phyloP scores from a whole-genome alignment of 2,797 vertebrate genomes.

The Trichosurus vulpecula region DNA sequence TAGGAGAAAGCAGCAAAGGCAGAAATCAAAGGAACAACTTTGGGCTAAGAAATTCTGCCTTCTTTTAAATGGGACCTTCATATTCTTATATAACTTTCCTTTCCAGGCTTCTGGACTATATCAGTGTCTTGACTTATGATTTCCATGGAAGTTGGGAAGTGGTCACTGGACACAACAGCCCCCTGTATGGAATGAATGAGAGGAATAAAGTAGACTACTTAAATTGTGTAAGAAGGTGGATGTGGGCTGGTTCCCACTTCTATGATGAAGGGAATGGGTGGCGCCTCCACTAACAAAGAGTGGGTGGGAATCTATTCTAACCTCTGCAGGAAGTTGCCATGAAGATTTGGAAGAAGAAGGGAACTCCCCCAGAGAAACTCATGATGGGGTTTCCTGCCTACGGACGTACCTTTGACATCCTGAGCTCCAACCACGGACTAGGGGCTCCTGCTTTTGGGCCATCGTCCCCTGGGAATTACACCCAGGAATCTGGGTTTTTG shows the following conservation, averaged over 20 bases:
- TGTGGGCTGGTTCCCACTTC: no score
- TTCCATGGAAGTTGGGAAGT: constrained; percentile 86
- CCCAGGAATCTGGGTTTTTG: constrained; percentile 89
- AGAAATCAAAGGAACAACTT: not conserved
- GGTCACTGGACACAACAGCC: constrained; percentile 89
- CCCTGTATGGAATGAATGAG: constrained; percentile 83
- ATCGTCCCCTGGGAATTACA: constrained; percentile 87
- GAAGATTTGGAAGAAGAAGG: constrained; percentile 88
- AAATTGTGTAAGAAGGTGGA: constrained; percentile 46
- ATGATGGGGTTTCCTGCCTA: constrained; percentile 89
- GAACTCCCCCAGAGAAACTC: constrained; percentile 86
- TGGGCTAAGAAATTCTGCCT: not conserved
- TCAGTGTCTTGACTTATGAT: constrained; percentile 76
- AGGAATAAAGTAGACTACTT: constrained; percentile 60
- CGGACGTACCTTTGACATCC: constrained; percentile 84
- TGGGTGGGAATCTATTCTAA: not conserved
- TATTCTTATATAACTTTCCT: not conserved
- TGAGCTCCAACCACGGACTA: constrained; percentile 72
- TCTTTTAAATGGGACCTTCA: not conserved
- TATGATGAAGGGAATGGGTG: not conserved
- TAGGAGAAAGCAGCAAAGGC: not conserved
- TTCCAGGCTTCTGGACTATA: constrained; percentile 74
- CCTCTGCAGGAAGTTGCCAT: constrained; percentile 84
- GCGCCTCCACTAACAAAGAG: not conserved
- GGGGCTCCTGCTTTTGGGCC: constrained; percentile 83